Base-by-base conservation (phyloP, 2,888 invertebrate genomes). In the Apamea monoglypha region DNA sequence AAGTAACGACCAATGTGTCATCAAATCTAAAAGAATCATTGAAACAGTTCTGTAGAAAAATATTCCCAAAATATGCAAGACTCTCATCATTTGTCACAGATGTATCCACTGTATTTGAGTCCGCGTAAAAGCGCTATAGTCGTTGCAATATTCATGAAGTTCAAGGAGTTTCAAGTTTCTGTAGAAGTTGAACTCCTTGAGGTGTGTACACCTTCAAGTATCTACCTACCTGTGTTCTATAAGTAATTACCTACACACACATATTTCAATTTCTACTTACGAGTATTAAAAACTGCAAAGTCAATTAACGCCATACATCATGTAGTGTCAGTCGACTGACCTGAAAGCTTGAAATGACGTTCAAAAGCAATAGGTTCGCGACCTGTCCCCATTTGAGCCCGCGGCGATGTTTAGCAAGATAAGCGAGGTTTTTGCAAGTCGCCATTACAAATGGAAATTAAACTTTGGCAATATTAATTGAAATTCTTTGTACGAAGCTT, bases 311-410 rank as follows among this genome's bases (percentile, higher is more conserved):
- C 14, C 36, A 36, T 80, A 47, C 21, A 61, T 80, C 72, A 78
- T 59, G 44, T 29, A 66, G n/a, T n/a, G n/a, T n/a, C n/a, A n/a
- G 36, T 61, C 56, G 64, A 64, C 50, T 85, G 76, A 66, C 76
- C 67, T 68, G 16, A 56, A 74, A 71, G 63, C 61, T 72, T 53
- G 25, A 74, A 83, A 72, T 64, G 47, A 16, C 64, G 18, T 29
- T 73, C n/a, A 25, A 66, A 74, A 84, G 83, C 32, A 61, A 61
- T 56, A 76, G 44, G 78, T 83, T 77, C 50, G 21, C 63, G 83
- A 82, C 78, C 40, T 77, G 78, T 56, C 71, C 87, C 29, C 70
- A 77, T 77, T 87, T 71, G 36, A 53, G 64, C 21, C 32, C 66
- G 21, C 47, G 16, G 59, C 59, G 69, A 83, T 86, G 14, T 82